phyloP scores from a whole-genome alignment of 2,113 vertebrate genomes.

The Bostrychus sinensis region DNA sequence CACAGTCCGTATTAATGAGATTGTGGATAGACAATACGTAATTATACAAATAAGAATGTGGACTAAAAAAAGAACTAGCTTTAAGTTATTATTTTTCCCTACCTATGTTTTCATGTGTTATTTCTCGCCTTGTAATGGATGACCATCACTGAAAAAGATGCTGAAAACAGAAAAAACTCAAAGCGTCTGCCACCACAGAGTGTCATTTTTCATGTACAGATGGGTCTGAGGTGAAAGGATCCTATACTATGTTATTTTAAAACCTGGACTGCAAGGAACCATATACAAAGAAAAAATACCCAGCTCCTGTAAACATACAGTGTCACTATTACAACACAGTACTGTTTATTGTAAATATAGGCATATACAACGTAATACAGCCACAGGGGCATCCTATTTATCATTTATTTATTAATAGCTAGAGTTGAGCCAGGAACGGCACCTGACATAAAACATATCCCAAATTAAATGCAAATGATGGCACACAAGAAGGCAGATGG shows the following conservation, averaged over 20 bases:
- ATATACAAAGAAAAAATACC: too few species aligned
- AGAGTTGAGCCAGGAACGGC: too few species aligned
- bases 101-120: neutral
- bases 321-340: neutral
- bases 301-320: too few species aligned
- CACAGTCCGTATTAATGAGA: constrained; percentile 5
- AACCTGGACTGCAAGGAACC: too few species aligned
- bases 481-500: too few species aligned
- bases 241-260: neutral
- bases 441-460: too few species aligned
- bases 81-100: neutral
- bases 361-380: too few species aligned
- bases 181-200: neutral
- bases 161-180: neutral
- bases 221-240: neutral
- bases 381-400: too few species aligned
- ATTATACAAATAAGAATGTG: constrained; percentile 1
- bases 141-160: neutral
- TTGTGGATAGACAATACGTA: neutral
- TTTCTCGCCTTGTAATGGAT: neutral
- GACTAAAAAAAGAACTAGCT: constrained; percentile 5
- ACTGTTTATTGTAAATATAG: too few species aligned
- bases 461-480: too few species aligned
- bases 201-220: constrained; percentile 21
- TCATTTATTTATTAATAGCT: too few species aligned